Evolutionary conservation across 2,797 vertebrate genomes (phyloP).

Genomic region (Crax fasciolata): DNA sequence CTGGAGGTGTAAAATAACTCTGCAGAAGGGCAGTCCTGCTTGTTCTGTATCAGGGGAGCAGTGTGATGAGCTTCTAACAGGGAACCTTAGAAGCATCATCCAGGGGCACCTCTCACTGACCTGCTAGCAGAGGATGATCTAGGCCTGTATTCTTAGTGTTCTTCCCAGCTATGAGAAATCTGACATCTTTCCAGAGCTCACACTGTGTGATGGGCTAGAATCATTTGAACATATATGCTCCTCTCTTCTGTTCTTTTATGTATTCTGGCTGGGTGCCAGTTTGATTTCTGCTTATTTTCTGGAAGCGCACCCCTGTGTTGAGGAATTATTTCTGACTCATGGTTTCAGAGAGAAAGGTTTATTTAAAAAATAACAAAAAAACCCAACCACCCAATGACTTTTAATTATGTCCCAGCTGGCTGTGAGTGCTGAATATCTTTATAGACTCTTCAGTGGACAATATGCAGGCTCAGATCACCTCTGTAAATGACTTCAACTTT

Average conservation of each 20-base stretch:
- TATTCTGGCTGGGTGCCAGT: neutral
- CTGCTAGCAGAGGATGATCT: neutral
- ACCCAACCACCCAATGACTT: too few relatives aligned
- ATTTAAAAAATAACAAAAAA: neutral
- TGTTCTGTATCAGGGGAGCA: neutral
- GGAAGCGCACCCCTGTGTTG: neutral
- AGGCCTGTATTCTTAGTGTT: conserved; percentile 18
- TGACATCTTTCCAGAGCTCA: conserved; percentile 8
- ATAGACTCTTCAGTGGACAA: neutral
- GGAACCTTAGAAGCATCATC: neutral
- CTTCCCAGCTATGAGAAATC: neutral
- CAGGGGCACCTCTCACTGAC: neutral
- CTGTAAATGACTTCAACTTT: neutral
- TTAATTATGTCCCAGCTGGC: neutral
- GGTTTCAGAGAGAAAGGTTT: neutral
- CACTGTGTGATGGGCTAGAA: neutral
- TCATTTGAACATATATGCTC: neutral
- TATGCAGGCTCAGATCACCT: neutral
- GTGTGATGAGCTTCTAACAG: neutral
- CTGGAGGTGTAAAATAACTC: neutral
- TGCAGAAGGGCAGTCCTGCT: neutral
- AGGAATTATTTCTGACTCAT: neutral
- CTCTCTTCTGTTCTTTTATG: neutral
- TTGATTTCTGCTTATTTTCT: conserved; percentile 5
- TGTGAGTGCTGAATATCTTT: neutral